Base-by-base conservation (phyloP, 2,797 vertebrate species). In the Microtus obscurus region DNA sequence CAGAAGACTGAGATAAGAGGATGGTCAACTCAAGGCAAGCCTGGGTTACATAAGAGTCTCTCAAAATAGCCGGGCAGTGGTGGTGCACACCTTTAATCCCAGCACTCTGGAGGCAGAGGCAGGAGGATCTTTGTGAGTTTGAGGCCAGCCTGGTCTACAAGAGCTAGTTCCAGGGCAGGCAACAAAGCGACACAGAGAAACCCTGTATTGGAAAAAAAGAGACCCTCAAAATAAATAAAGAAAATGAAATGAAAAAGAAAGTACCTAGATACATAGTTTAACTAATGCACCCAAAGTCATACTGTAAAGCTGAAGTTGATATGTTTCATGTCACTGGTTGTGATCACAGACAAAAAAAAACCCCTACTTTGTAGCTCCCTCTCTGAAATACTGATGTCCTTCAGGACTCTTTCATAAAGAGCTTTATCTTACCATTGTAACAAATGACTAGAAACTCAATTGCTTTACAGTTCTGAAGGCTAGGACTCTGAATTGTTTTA, bases 301-400 rank as follows among this genome's bases (percentile, higher is more conserved):
- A 93, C 23, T 71, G 25, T 43, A 82, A 83, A 87, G 69, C 63
- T 91, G 51, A 78, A 78, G 43, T 91, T 91, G 12, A 73, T 90
- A 23, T 45, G 16, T 82, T 91, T 93, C 27, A 63, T 11, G 78
- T n/a, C 27, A 43, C 29, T 43, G n/a, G 12, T 78, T 87, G 48
- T 91, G 27, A 19, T 82, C 83, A 93, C 10, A 78, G n/a, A 7
- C 14, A 81, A 21, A 63, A 63, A 45, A 48, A 76, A 79, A 37
- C 21, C 25, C 23, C 59, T 87, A 56, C 53, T 77, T 77, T 77
- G 37, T 71, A 82, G 31, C 16, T n/a, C 34, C 6, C 25, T n/a
- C 29, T 5, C 25, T 61, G 67, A 76, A 86, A 87, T 87, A 71
- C 59, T 82, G n/a, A 19, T 82, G 61, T 77, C 25, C 45, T 37